These are phyloP conservation scores for Melitaea athalia DNA, from an alignment of 2,888 invertebrate species.

Conservation along the genomic window DNA sequence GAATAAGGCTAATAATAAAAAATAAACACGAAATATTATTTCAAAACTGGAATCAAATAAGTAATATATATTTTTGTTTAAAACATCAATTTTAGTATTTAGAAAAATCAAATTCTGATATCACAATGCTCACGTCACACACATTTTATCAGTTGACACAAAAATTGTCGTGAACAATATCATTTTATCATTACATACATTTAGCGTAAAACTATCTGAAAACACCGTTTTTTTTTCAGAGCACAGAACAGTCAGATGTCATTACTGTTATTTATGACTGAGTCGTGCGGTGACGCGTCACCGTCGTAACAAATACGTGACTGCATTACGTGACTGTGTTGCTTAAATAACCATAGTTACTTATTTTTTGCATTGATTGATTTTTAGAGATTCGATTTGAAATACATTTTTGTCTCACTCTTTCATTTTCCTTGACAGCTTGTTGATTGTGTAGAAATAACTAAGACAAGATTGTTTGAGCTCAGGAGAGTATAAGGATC, in stretches of 20 bases:
- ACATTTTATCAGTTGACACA: conserved; percentile 22
- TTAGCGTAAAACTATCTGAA: conserved; percentile 5
- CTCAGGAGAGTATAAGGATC: no score
- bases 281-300: conserved; percentile 61
- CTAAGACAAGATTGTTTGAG: no score
- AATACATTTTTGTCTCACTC: neutral
- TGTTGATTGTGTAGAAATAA: neutral
- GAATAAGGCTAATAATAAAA: no score
- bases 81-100: neutral
- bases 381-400: neutral
- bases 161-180: conserved; percentile 21
- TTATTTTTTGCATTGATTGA: neutral
- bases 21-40: no score
- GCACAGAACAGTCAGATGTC: conserved; percentile 65
- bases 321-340: conserved; percentile 38
- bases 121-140: neutral
- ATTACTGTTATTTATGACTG: conserved; percentile 76
- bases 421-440: neutral
- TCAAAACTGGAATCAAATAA: no score
- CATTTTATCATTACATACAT: conserved; percentile 2
- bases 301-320: conserved; percentile 42
- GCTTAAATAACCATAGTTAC: conserved; percentile 15
- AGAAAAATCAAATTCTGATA: neutral
- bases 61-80: no score
- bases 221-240: conserved; percentile 22